phyloP scores from a whole-genome alignment of 2,113 vertebrate species.

The Cyanoderma ruficeps region DNA sequence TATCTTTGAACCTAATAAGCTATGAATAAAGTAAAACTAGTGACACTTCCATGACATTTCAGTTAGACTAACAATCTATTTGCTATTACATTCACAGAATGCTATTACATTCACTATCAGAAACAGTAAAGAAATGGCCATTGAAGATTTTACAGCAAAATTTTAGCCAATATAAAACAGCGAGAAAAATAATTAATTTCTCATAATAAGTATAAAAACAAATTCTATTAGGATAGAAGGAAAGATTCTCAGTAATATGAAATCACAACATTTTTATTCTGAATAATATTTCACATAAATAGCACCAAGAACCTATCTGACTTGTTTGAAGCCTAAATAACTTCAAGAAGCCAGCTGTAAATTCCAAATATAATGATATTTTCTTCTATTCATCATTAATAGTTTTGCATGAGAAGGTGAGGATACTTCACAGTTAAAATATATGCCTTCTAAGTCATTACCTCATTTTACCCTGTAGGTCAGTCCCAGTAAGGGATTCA shows the following conservation, averaged over 20 bases:
- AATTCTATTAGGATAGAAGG: not conserved
- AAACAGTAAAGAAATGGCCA: not conserved
- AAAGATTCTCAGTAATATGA: not conserved
- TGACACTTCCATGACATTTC: not conserved
- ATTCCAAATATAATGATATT: not conserved
- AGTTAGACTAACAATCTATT: not conserved
- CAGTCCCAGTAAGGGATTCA: not conserved
- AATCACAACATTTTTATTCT: not conserved
- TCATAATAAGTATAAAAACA: not conserved
- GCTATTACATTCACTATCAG: not conserved
- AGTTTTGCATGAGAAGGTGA: not conserved
- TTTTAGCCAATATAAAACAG: not conserved
- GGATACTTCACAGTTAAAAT: not conserved
- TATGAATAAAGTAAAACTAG: not conserved
- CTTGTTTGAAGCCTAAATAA: not conserved
- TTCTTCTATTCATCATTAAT: not conserved
- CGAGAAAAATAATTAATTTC: not conserved
- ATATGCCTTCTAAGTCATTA: not conserved
- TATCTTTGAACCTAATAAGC: not conserved
- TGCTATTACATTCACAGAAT: not conserved
- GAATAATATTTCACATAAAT: not conserved
- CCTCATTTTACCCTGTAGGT: not conserved
- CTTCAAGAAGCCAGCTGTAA: not conserved
- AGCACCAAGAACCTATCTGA: not conserved
- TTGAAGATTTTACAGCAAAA: not conserved